Conservation (phyloP, 2,888 invertebrate species). For the Metopia argyrocephala region DNA sequence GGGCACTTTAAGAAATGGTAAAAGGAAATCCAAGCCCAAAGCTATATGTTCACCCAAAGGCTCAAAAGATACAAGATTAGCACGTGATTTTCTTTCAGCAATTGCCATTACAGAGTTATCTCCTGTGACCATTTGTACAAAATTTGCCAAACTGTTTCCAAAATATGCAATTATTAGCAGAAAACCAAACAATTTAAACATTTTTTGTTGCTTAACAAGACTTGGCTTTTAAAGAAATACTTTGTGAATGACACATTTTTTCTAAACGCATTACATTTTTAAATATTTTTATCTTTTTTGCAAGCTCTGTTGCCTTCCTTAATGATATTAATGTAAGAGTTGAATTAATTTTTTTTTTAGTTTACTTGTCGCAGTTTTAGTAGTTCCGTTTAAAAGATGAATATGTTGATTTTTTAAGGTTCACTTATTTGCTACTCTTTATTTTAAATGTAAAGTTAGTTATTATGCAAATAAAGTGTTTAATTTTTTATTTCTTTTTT, state of each 20-base stretch:
- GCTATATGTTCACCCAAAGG: slow-evolving; percentile 68
- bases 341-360: slow-evolving; percentile 27
- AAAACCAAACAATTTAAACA: not conserved
- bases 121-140: not conserved
- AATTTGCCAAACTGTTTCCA: not conserved
- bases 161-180: not conserved
- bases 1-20: slow-evolving; percentile 73
- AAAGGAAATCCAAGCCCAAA: slow-evolving; percentile 70
- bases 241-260: slow-evolving; percentile 20
- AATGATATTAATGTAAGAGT: slow-evolving; percentile 8
- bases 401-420: slow-evolving; percentile 27
- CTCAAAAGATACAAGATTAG: slow-evolving; percentile 69
- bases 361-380: slow-evolving; percentile 12
- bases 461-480: not conserved
- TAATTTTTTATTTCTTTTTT: no score
- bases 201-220: slow-evolving; percentile 20
- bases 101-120: not conserved
- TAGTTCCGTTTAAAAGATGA: not conserved
- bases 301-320: slow-evolving; percentile 52
- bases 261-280: slow-evolving; percentile 21
- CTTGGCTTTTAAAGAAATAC: not conserved
- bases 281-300: slow-evolving; percentile 40
- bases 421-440: slow-evolving; percentile 12
- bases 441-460: not conserved
- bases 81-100: slow-evolving; percentile 43